These are phyloP conservation scores for Drosophila histrio DNA, from an alignment of 2,888 invertebrate genomes.

Conservation along the genomic window DNA sequence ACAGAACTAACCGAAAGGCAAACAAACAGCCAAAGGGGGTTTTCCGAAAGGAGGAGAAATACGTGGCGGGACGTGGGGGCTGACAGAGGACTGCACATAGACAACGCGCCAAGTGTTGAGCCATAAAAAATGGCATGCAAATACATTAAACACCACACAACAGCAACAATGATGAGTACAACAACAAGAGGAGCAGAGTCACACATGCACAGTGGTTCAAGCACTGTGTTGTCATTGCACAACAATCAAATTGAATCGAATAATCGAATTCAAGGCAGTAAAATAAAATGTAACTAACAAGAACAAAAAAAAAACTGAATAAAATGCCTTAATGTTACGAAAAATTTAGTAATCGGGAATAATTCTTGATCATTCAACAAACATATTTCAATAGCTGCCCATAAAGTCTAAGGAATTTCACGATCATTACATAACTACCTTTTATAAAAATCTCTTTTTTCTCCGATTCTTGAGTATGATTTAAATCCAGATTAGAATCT, in stretches of 20 bases:
- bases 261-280: too few species aligned
- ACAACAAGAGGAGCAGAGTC: not conserved
- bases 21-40: constrained; percentile 9
- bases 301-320: too few species aligned
- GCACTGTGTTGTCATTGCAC: not conserved
- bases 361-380: too few species aligned
- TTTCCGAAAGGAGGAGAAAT: not conserved
- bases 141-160: constrained; percentile 48
- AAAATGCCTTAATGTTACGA: too few species aligned
- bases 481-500: too few species aligned
- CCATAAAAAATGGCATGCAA: constrained; percentile 55
- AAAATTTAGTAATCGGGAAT: too few species aligned
- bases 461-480: too few species aligned
- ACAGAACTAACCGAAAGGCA: constrained; percentile 46
- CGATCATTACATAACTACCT: too few species aligned
- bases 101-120: constrained; percentile 53
- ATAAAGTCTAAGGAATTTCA: too few species aligned
- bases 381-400: too few species aligned
- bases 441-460: too few species aligned
- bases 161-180: constrained; percentile 11
- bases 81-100: constrained; percentile 14
- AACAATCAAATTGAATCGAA: not conserved
- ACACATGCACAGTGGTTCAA: constrained; percentile 32
- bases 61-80: not conserved
- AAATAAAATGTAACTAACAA: too few species aligned